Base-by-base conservation (phyloP, 2,113 vertebrate genomes). In the Myiagra hebetior region DNA sequence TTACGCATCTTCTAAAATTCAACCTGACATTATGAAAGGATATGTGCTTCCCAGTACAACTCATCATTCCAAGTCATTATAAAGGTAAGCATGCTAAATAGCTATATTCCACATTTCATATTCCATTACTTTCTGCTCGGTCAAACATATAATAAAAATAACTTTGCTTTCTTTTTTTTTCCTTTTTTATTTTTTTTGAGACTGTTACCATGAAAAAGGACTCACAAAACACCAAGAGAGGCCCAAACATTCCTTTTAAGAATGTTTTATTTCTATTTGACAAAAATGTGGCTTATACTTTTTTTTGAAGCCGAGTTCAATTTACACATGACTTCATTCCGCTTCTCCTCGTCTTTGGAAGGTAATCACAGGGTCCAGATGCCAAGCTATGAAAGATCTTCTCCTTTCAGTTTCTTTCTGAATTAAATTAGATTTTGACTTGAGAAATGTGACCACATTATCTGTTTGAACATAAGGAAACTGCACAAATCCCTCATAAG, bases 381-480 rank as follows among this genome's bases (percentile, higher is more conserved):
- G 95, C 79, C 90, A 94, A 90, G 92, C 95, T 91, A 81, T 93
- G 93, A 96, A 97, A 96, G 83, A 96, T 91, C 89, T 94, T 91
- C 93, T 95, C 64, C 76, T 96, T 96, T 97, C 87, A 77, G 87
- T 94, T 92, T 92, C 87, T 77, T 84, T 96, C 79, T 94, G 95
- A 96, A 93, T 96, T 94, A 96, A 97, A 97, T 97, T 96, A 96
- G 92, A 96, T 96, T 96, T 96, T 95, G 59, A 92, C 92, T 94
- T 93, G 95, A 96, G 93, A 96, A 96, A 97, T 91, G 76, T 90
- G 79, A 74, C 85, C 90, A 95, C 55, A 97, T 96, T 96, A 97
- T 97, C 96, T 95, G 42, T 96, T 96, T 96, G 95, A 96, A 96
- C 96, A 96, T 96, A 95, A 96, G 95, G 87, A 97, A 95, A 93